Base-by-base conservation (phyloP, 1,140 invertebrate species). In the Drosophila takahashii region DNA sequence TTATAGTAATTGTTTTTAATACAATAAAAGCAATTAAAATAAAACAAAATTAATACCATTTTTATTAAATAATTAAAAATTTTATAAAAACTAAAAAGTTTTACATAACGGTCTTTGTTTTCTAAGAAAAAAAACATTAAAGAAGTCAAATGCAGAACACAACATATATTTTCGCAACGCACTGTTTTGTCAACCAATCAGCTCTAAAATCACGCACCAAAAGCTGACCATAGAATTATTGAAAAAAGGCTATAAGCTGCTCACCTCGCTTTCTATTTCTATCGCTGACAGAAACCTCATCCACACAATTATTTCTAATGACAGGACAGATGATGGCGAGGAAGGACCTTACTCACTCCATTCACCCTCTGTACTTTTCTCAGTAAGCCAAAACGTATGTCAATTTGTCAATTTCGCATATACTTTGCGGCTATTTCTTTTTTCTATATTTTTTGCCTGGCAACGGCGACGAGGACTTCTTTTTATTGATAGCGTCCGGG, bases 401-500 rank as follows among this genome's bases (percentile, higher is more conserved):
- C 83, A 86, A 86, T 86, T 86, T 86, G 83, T 87, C 83, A 86
- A 86, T 87, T 79, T 81, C 79, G 71, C 79, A 87, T 87, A 87
- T 79, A 52, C 67, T 79, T 73, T 81, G 54, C 44, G 73, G 56
- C 66, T 26, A 48, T 53, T 69, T 52, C 26, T 41, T 70, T 64
- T 70, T 42, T 48, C 41, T 41, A 37, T 41, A 37, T 66, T 50
- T 65, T 86, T 61, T 73, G 48, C 70, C 56, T 69, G 75, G 65
- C 70, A 73, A 80, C 83, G 53, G 44, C 81, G 61, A 64, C 39
- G 58, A 60, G 29, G 44, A 61, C 48, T 48, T 62, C 78, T 85
- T 86, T 86, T 86, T 86, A 86, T 86, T 87, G 83, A 86, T 86
- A 86, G 87, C 79, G 83, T 87, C 83, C 83, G 83, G 83, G 83